Evolutionary conservation across 2,797 vertebrate genomes (phyloP), one percentile per base, ranked within the genome.

Genomic region (Sebastes aleutianus): DNA sequence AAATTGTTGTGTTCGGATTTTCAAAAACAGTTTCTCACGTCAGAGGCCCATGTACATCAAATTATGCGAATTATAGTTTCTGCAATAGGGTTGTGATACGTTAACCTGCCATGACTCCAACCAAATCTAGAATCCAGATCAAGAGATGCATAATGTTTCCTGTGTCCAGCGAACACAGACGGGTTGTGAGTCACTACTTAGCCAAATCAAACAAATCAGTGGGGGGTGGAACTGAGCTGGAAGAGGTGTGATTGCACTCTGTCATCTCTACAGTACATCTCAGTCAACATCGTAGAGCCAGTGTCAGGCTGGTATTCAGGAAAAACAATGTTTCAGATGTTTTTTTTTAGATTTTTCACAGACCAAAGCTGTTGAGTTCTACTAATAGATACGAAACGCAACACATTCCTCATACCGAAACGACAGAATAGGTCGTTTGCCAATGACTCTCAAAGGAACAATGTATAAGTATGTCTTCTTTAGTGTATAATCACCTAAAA

Each of bases 141-240:
- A 36, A 61, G 31, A 76, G 43, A 71, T 7, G 8, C 24, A 13
- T 18, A n/a, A 61, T 70, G 43, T 73, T 65, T 86, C 64, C 58
- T 85, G 59, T 67, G 47, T 68, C 62, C 20, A 76, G 34, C 72
- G 32, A 77, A 70, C 36, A 31, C 76, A 74, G 79, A 67, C 12
- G 18, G 16, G 39, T 59, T 82, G 31, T 88, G 88, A 91, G 69
- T 91, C 76, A 88, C 59, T 63, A 34, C 74, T 76, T 61, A 63
- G 57, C 20, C 36, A 69, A 88, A 84, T 73, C 69, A 76, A 83
- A 87, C 63, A 86, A 68, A 86, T 82, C 70, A 66, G 22, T 78
- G 72, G 64, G 73, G 62, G 26, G 32, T 71, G 66, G 67, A 59
- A 69, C 12, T 78, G 75, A 84, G 32, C 61, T 47, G 54, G 54